Evolutionary conservation across 2,113 vertebrate genomes (phyloP), one percentile per base, ranked within the genome.

Genomic region (Tinamus guttatus): DNA sequence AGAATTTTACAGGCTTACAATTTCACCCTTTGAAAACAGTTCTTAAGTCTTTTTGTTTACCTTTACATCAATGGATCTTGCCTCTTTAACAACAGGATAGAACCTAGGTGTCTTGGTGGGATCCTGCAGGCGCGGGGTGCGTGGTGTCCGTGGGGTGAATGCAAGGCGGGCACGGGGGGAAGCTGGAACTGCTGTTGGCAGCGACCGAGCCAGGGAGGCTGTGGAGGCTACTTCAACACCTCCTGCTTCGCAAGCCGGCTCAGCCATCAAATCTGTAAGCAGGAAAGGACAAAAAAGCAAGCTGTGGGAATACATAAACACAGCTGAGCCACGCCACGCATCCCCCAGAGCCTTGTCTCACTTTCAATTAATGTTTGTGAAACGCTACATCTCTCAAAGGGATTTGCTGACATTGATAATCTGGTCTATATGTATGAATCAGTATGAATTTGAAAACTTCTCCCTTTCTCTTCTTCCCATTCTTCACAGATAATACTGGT

Each of bases 41-140:
- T 56, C 12, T 49, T 32, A 74, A 11, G 0, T n/a, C 51, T 62
- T 93, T 87, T 51, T 49, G 5, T 41, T 87, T 98, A 99, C 99
- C 98, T 99, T 98, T 58, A 96, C 79, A 58, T 99, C 98, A 36
- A 99, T 92, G 79, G 96, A 93, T 85, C 95, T 98, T 43, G 98
- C 97, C 95, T 99, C 99, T 97, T 99, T 99, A 89, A 99, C 98
- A 63, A 99, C 99, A 45, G 99, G 99, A 95, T 99, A 99, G 97
- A 99, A 99, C 49, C 99, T 98, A 4, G 98, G 98, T 7, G 98
- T 98, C 98, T 98, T 99, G 93, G 84, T 99, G 79, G 98, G 99
- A 98, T 99, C 99, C 94, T 99, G 98, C 20, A 99, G 97, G 63
- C 98, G 98, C 0, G 98, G 98, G 28, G 98, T 99, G 73, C 98